Conservation (phyloP, 2,797 vertebrate genomes). For the Pantherophis alleghaniensis region DNA sequence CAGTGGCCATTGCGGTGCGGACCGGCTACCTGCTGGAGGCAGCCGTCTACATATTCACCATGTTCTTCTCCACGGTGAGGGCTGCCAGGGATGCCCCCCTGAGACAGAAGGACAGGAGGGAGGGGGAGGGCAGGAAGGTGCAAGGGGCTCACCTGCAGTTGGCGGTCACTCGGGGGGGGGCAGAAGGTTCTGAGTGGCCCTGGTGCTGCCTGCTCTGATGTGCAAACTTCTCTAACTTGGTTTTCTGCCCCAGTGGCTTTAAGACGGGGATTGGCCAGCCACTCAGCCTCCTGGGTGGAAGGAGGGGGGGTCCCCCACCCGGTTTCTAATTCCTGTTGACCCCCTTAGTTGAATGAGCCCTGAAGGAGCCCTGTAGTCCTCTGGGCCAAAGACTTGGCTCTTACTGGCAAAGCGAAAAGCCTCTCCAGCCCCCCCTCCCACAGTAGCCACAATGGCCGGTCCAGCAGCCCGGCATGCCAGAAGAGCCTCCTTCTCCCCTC, state of each 20-base stretch:
- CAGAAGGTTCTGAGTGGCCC: not conserved
- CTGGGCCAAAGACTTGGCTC: not conserved
- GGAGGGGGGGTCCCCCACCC: not conserved
- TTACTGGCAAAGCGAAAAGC: not conserved
- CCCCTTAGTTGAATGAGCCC: not conserved
- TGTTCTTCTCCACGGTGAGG: conserved; percentile 98
- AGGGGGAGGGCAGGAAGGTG: not conserved
- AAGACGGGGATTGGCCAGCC: not conserved
- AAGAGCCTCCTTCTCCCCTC: not conserved
- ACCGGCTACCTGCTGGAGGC: conserved; percentile 94
- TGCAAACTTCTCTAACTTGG: not conserved
- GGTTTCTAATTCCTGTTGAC: not conserved
- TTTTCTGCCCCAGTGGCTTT: not conserved
- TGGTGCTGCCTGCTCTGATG: not conserved
- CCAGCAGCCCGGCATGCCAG: not conserved
- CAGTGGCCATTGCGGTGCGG: conserved; percentile 90
- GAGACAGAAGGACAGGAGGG: not conserved
- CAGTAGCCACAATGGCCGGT: not conserved
- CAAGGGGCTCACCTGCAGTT: too few relatives aligned
- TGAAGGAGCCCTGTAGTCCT: not conserved
- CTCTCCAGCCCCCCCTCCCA: not conserved
- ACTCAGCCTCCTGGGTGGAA: not conserved
- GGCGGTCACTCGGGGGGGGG: fast-evolving
- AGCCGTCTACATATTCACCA: conserved; percentile 95
- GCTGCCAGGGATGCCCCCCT: not conserved